Conservation (phyloP, 2,797 vertebrate species). For the Crocidura indochinensis region DNA sequence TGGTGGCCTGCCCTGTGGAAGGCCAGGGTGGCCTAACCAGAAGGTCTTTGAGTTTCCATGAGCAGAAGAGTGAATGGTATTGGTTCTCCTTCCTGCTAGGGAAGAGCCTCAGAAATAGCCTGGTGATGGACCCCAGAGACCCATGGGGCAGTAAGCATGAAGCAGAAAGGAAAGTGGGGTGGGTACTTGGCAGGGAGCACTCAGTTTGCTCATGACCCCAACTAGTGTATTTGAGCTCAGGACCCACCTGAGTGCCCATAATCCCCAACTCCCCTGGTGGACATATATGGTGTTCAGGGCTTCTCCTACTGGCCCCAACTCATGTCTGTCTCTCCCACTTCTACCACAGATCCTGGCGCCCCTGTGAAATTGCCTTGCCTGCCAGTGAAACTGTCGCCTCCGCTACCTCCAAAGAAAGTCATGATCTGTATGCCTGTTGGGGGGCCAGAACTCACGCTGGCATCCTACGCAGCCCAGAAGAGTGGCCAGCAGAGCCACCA, state of each 20-base stretch:
- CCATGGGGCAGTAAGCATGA: fast-evolving
- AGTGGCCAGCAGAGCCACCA: conserved; percentile 94
- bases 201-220: neutral
- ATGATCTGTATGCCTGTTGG: conserved; percentile 98
- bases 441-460: conserved; percentile 94
- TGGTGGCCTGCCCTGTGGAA: fast-evolving
- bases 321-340: conserved; percentile 81
- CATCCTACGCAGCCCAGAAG: conserved; percentile 93
- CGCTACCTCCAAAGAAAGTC: conserved; percentile 99
- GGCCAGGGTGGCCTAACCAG: neutral
- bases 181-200: fast-evolving
- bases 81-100: fast-evolving
- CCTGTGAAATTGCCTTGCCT: conserved; percentile 97
- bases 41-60: neutral
- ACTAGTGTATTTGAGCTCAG: fast-evolving
- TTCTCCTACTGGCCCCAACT: neutral
- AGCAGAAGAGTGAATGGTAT: fast-evolving
- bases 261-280: neutral
- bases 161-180: neutral
- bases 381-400: conserved; percentile 97
- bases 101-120: neutral
- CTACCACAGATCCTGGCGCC: conserved; percentile 95
- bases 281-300: fast-evolving
- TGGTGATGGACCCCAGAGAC: neutral
- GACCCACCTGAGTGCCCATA: fast-evolving